A percentile compares a stretch with the other conserved stretches of the same genome.
Evolutionary conservation across 2,113 vertebrate genomes (phyloP).

Genomic region (Triplophysa tibetana): DNA sequence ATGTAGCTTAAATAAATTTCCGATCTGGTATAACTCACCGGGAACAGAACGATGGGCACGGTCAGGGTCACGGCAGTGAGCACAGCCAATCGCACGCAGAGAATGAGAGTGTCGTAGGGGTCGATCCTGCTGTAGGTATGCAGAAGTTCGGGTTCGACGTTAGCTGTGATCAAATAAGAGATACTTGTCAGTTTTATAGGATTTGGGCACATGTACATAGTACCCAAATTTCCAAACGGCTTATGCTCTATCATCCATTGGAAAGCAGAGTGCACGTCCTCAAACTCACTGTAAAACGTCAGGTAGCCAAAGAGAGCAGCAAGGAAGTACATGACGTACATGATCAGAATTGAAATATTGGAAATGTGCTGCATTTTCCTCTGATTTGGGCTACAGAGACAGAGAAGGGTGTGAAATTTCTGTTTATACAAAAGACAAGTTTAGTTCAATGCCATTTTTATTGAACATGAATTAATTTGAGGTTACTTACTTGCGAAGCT

Average conservation of each 20-base stretch:
- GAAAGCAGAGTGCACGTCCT: background rate
- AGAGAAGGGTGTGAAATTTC: conserved; percentile 4
- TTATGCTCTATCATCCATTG: background rate
- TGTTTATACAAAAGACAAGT: background rate
- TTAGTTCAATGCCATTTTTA: too few species aligned
- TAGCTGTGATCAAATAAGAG: conserved; percentile 64
- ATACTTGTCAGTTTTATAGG: background rate
- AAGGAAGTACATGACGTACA: conserved; percentile 98
- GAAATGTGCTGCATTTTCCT: conserved; percentile 93
- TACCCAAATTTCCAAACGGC: background rate
- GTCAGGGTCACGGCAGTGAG: conserved; percentile 95
- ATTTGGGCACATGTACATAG: background rate
- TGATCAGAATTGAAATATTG: conserved; percentile 92
- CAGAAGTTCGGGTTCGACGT: conserved; percentile 89
- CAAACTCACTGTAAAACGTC: conserved; percentile 91
- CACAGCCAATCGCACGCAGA: conserved; percentile 94
- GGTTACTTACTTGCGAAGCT: conserved; percentile 89
- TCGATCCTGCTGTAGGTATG: conserved; percentile 94
- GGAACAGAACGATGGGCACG: conserved; percentile 94
- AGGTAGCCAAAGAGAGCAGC: conserved; percentile 97
- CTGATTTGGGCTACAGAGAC: conserved; percentile 81
- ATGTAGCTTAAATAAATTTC: background rate
- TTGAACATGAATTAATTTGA: background rate
- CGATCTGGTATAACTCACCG: conserved; percentile 75
- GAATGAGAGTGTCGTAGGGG: conserved; percentile 87